Conservation (phyloP, 2,888 invertebrate genomes). For the Heteromurus nitidus region DNA sequence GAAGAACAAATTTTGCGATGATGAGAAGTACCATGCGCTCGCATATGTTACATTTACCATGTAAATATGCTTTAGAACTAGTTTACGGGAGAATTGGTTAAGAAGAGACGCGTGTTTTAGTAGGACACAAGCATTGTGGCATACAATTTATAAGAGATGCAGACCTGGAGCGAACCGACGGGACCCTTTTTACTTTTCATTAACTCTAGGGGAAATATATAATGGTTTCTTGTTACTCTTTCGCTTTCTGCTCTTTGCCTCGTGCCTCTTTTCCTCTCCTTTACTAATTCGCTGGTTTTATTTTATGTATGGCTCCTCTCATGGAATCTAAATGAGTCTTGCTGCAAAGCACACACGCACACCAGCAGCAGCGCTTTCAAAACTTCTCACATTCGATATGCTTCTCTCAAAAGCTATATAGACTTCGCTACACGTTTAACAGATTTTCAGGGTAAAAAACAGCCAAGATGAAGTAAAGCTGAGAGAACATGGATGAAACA, state of each 20-base stretch:
- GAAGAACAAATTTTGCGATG: slow-evolving; percentile 2
- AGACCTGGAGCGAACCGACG: slow-evolving; percentile 23
- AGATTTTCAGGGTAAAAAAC: neutral
- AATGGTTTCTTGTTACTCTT: slow-evolving; percentile 19
- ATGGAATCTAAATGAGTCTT: slow-evolving; percentile 42
- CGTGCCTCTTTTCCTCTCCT: neutral
- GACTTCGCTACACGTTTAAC: too few relatives aligned
- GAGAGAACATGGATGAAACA: slow-evolving; percentile 11
- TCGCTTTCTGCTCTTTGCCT: slow-evolving; percentile 4
- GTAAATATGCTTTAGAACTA: too few relatives aligned
- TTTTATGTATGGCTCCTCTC: slow-evolving; percentile 39
- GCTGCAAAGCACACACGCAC: too few relatives aligned
- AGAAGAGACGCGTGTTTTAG: neutral
- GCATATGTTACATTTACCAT: too few relatives aligned
- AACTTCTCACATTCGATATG: too few relatives aligned
- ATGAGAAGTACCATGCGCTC: neutral
- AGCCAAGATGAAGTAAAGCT: slow-evolving; percentile 21
- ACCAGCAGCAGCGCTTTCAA: too few relatives aligned
- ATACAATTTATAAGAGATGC: neutral
- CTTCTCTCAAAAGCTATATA: too few relatives aligned
- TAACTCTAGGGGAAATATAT: slow-evolving; percentile 39
- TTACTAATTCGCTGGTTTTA: slow-evolving; percentile 29
- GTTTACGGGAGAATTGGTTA: neutral
- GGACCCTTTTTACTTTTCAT: slow-evolving; percentile 45
- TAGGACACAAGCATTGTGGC: neutral